These are phyloP conservation scores for Eurypyga helias DNA, from an alignment of 2,113 vertebrate species.

Conservation along the genomic window DNA sequence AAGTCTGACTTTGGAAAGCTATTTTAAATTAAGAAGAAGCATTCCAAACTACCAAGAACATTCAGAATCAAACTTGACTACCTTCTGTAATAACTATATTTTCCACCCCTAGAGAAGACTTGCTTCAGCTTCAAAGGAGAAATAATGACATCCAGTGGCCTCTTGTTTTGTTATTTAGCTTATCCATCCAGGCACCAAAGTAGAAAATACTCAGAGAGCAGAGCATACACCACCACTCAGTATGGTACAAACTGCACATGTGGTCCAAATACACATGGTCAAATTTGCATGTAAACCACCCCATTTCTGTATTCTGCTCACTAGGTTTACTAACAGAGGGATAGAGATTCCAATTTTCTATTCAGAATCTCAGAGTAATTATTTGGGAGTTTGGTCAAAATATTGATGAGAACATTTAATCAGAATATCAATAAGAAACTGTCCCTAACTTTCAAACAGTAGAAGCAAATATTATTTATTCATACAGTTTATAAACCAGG, in stretches of 20 bases:
- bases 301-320: background rate
- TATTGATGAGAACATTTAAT: background rate
- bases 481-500: background rate
- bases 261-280: background rate
- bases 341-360: background rate
- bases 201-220: background rate
- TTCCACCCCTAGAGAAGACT: background rate
- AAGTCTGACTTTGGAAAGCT: conserved; percentile 20
- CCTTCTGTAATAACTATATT: conserved; percentile 7
- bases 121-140: background rate
- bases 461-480: background rate
- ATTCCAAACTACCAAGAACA: conserved; percentile 9
- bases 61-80: background rate
- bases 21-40: conserved; percentile 38
- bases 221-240: background rate
- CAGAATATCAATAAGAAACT: background rate
- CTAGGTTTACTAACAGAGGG: background rate
- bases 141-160: conserved; percentile 41
- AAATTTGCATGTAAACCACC: background rate
- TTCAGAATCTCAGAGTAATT: background rate
- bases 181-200: background rate
- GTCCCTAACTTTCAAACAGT: background rate
- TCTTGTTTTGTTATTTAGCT: background rate
- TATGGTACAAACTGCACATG: background rate
- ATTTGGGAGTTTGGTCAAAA: background rate